Conservation (phyloP, 1,140 invertebrate genomes). For the Drosophila bifasciata region DNA sequence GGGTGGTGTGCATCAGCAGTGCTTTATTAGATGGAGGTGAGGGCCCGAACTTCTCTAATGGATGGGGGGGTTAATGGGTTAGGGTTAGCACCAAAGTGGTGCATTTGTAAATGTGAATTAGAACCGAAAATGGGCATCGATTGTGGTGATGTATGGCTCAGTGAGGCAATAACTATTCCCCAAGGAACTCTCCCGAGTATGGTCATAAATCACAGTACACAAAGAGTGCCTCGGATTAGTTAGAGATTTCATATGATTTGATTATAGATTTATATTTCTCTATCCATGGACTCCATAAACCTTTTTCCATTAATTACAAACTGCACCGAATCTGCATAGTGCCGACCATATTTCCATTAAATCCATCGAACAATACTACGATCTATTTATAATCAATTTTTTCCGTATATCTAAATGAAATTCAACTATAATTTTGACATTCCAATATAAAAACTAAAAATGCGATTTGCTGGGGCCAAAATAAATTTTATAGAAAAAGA, state of each 20-base stretch:
- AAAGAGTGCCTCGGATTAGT: conserved; percentile 30
- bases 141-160: conserved; percentile 35
- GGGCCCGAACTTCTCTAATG: conserved; percentile 28
- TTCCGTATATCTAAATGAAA: conserved; percentile 37
- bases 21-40: conserved; percentile 43
- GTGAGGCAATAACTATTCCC: conserved; percentile 12
- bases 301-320: conserved; percentile 10
- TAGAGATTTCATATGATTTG: conserved; percentile 50
- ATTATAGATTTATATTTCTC: conserved; percentile 3
- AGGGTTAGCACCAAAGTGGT: conserved; percentile 41
- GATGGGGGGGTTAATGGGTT: conserved; percentile 57
- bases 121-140: conserved; percentile 27
- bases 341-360: conserved; percentile 23
- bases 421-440: conserved; percentile 29
- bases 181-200: conserved; percentile 6
- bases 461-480: conserved; percentile 3
- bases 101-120: conserved; percentile 53
- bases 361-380: conserved; percentile 5
- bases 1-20: conserved; percentile 19
- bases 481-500: conserved; percentile 1
- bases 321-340: conserved; percentile 32
- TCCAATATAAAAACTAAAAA: conserved; percentile 17
- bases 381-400: conserved; percentile 51
- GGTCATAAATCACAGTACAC: conserved; percentile 22
- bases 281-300: conserved; percentile 15